Percentiles rank a stretch among this genome's conserved stretches.
These are phyloP conservation scores for Petromus typicus DNA, from an alignment of 2,113 vertebrate species.

Conservation along the genomic window DNA sequence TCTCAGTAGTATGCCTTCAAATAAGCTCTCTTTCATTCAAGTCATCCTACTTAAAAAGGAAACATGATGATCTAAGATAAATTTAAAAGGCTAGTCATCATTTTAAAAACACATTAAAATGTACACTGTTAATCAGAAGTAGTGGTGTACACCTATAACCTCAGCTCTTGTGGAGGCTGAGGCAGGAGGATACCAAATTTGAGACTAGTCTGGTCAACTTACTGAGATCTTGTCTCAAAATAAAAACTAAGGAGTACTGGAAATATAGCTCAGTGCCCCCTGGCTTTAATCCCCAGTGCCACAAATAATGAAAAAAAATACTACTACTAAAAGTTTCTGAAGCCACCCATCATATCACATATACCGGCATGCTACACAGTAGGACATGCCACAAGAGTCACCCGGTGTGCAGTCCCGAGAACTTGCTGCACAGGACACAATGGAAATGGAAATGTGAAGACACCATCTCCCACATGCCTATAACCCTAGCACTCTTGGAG, in stretches of 20 bases:
- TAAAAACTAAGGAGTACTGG: background rate
- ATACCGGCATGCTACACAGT: fast-evolving
- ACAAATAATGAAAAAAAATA: background rate
- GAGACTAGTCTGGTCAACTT: background rate
- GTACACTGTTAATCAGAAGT: background rate
- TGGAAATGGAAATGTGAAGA: fast-evolving
- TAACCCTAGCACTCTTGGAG: background rate
- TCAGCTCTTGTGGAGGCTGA: background rate
- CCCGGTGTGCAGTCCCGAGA: fast-evolving
- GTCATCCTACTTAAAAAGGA: background rate
- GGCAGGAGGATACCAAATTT: background rate
- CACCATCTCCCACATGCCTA: background rate
- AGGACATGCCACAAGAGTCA: background rate
- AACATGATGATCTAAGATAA: background rate
- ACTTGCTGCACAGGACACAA: background rate
- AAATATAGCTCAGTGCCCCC: background rate
- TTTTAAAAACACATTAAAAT: background rate
- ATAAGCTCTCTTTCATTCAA: background rate
- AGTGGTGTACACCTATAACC: background rate
- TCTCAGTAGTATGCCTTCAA: background rate
- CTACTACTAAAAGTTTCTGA: background rate
- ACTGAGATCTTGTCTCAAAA: background rate
- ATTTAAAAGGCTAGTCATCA: background rate
- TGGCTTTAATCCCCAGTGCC: background rate
- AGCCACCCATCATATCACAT: background rate